Evolutionary conservation across 2,797 vertebrate species (phyloP), one percentile per base, ranked within the genome.

Genomic region (Sebastes minor): DNA sequence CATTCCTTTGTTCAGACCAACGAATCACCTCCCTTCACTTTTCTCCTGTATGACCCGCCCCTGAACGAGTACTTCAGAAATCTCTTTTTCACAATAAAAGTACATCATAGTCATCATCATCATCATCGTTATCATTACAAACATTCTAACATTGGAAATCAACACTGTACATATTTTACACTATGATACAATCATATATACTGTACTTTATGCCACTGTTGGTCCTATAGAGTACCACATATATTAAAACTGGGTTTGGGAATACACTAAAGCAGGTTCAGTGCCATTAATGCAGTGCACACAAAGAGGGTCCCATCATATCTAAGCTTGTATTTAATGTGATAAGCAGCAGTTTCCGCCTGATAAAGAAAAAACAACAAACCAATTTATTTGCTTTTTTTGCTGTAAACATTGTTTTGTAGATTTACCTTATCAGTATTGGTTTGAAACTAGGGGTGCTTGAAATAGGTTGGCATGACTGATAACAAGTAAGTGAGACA

Each of bases 91-190:
- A 94, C 92, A 92, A 95, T 91, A 88, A 95, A 95, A 94, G 91
- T 92, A 95, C 94, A 95, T 95, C 90, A 86, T 92, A 84, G 82
- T 93, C 91, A 83, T 92, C 91, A 83, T 92, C 35, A 38, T 38
- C 72, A 77, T 93, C 86, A 81, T 89, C 46, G 69, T 92, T 85
- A 88, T 94, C 93, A 91, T 95, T 95, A 96, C 94, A 96, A 95
- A 96, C 95, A 96, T 96, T 96, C 95, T 96, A 95, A 92, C 91
- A 94, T 92, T 95, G 93, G 84, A 93, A 94, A 94, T 94, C 91
- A 95, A 96, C 93, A 84, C 95, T 96, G 94, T 95, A 96, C 95
- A 96, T 92, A 93, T 95, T 92, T 95, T 96, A 96, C 95, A 96
- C 89, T 96, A 96, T 96, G 78, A 91, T 96, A 96, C 96, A 96